Percentiles rank a stretch among this genome's conserved stretches.
These are phyloP conservation scores for Nyctalus aviator DNA, from an alignment of 2,797 vertebrate genomes.

Conservation along the genomic window DNA sequence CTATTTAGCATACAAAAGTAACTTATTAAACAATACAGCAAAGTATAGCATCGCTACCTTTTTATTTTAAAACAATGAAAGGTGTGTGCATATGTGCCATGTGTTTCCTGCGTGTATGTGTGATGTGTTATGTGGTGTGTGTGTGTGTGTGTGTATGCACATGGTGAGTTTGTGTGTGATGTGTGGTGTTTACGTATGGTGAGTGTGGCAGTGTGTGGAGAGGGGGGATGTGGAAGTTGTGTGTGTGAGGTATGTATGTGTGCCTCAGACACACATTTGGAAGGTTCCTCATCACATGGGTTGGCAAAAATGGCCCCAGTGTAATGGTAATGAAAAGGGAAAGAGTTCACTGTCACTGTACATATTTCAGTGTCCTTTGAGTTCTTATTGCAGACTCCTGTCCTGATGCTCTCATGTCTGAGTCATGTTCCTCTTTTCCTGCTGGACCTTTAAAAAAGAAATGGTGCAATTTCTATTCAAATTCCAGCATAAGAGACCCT, in stretches of 20 bases:
- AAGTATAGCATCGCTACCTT: neutral
- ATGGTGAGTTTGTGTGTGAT: neutral
- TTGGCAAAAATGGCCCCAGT: fast-evolving
- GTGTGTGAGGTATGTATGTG: neutral
- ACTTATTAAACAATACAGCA: neutral
- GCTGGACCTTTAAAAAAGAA: slow-evolving; percentile 5
- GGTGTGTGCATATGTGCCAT: neutral
- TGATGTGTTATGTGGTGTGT: neutral
- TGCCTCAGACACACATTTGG: fast-evolving
- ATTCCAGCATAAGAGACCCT: slow-evolving; percentile 52
- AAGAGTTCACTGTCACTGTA: neutral
- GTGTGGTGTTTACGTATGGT: too few species aligned
- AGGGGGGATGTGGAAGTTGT: neutral
- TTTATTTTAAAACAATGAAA: neutral
- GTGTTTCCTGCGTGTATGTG: neutral
- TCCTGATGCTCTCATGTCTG: neutral
- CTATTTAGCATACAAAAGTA: neutral
- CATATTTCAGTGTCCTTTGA: neutral
- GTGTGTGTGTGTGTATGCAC: neutral
- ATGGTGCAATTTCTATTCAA: neutral
- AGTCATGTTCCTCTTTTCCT: neutral
- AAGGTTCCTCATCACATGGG: neutral
- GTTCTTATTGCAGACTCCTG: neutral
- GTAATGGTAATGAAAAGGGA: neutral
- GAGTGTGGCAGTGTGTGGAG: fast-evolving